These are phyloP conservation scores for Drosophila prosaltans DNA, from an alignment of 1,140 invertebrate species.

Conservation along the genomic window DNA sequence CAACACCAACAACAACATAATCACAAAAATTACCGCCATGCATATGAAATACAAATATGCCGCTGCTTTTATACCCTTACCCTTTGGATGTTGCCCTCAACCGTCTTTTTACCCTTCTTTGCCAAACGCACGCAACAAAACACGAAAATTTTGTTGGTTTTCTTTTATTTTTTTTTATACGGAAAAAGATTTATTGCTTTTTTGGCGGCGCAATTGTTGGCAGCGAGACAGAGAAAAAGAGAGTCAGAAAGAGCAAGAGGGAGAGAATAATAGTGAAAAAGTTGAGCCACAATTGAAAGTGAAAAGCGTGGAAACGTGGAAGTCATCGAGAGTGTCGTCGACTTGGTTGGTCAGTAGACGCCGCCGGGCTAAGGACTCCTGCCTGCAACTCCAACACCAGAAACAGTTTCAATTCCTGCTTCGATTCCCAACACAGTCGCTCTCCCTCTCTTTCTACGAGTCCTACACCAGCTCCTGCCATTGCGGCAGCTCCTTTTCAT, in stretches of 20 bases:
- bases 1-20: slow-evolving; percentile 64
- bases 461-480: slow-evolving; percentile 7
- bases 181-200: slow-evolving; percentile 76
- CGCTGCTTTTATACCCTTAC: slow-evolving; percentile 34
- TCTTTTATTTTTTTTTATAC: slow-evolving; percentile 36
- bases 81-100: neutral
- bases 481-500: slow-evolving; percentile 9
- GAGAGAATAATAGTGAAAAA: slow-evolving; percentile 70
- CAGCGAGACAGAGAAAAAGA: slow-evolving; percentile 32
- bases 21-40: slow-evolving; percentile 80
- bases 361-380: slow-evolving; percentile 32
- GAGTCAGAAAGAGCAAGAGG: slow-evolving; percentile 4
- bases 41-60: slow-evolving; percentile 79
- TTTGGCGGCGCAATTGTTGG: slow-evolving; percentile 76
- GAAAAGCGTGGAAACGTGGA: slow-evolving; percentile 82
- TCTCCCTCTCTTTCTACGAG: neutral
- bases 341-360: slow-evolving; percentile 59
- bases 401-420: slow-evolving; percentile 13
- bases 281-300: slow-evolving; percentile 82
- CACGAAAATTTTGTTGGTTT: slow-evolving; percentile 40
- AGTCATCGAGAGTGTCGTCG: slow-evolving; percentile 77
- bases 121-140: slow-evolving; percentile 69
- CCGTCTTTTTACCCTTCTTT: slow-evolving; percentile 19
- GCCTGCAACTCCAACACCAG: neutral
- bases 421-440: slow-evolving; percentile 5